Evolutionary conservation across 2,888 invertebrate genomes (phyloP).

Genomic region (Lasioglossum figueresi): DNA sequence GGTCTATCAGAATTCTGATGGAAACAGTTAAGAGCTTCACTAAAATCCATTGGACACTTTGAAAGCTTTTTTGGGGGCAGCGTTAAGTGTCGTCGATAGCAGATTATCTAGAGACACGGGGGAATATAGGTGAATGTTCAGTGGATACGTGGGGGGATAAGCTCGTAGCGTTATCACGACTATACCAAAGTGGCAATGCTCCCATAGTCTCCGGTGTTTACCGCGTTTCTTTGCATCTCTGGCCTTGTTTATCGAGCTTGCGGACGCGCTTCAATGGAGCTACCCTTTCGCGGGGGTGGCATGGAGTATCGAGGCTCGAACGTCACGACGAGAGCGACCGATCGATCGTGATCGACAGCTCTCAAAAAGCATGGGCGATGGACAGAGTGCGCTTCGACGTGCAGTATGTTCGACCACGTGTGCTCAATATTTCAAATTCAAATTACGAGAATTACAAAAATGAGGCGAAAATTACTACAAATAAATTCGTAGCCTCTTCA

Average conservation of each 20-base stretch:
- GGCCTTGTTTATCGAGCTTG: not conserved
- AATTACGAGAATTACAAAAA: not conserved
- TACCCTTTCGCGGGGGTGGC: not conserved
- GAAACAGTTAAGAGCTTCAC: not conserved
- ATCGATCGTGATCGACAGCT: slow-evolving; percentile 33
- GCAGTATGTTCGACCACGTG: not conserved
- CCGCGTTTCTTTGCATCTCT: not conserved
- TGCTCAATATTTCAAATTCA: not conserved
- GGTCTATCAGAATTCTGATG: not conserved
- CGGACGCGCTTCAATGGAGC: not conserved
- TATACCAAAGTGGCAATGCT: slow-evolving; percentile 1
- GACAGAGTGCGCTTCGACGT: not conserved
- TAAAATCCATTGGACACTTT: not conserved
- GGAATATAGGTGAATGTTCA: not conserved
- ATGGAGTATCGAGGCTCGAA: slow-evolving; percentile 14
- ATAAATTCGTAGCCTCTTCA: too few species aligned
- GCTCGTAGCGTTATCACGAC: slow-evolving; percentile 5
- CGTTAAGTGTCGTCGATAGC: not conserved
- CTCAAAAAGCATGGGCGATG: not conserved
- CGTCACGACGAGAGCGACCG: slow-evolving; percentile 24
- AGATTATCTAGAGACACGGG: not conserved
- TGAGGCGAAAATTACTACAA: not conserved
- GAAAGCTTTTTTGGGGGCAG: slow-evolving; percentile 10
- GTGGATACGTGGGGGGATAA: not conserved
- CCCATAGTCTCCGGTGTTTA: slow-evolving; percentile 10